Percentiles rank a stretch among this genome's conserved stretches.
Conservation (phyloP, 2,113 vertebrate species). For the Butorides virescens region DNA sequence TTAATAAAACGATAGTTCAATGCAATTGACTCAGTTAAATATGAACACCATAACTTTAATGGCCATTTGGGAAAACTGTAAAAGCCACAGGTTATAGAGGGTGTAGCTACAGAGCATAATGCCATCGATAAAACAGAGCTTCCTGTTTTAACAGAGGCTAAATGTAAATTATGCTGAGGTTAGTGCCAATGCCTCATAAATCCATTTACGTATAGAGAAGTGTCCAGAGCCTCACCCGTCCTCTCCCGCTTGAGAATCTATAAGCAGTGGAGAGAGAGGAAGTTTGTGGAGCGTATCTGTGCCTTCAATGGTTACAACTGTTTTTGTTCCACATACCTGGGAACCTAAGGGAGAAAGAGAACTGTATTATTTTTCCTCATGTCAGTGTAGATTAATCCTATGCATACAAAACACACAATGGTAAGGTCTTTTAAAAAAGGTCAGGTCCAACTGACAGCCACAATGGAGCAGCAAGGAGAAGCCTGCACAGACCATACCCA, state of each 20-base stretch:
- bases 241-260: background rate
- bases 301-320: constrained; percentile 45
- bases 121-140: background rate
- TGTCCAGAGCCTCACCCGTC: constrained; percentile 17
- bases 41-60: background rate
- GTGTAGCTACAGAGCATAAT: background rate
- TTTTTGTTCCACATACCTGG: constrained; percentile 19
- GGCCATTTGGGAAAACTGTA: background rate
- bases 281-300: background rate
- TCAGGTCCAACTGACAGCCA: background rate
- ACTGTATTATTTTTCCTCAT: background rate
- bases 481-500: background rate
- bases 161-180: background rate
- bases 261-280: constrained; percentile 40
- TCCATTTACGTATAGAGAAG: background rate
- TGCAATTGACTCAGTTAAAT: background rate
- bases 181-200: background rate
- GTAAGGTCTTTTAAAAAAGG: background rate
- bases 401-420: background rate
- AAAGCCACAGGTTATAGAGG: background rate
- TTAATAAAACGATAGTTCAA: background rate
- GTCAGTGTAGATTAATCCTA: background rate
- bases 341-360: constrained; percentile 26
- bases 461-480: background rate
- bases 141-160: background rate